phyloP scores from a whole-genome alignment of 2,888 invertebrate genomes.

The Clivina fossor region DNA sequence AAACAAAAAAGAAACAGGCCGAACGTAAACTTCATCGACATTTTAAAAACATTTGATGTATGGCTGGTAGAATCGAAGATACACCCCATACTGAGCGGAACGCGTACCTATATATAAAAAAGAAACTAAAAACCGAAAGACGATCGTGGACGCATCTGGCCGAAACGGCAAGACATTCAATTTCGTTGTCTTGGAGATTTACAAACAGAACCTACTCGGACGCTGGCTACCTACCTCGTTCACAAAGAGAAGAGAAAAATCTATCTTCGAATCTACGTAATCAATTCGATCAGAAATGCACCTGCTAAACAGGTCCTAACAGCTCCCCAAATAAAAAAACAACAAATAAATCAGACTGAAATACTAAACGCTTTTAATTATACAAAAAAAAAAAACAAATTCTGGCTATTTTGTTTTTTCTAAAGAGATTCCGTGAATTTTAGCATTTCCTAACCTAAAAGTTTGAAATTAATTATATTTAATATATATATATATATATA shows the following conservation, averaged over 20 bases:
- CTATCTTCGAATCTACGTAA: slow-evolving; percentile 25
- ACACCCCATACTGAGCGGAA: slow-evolving; percentile 18
- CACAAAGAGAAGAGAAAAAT: slow-evolving; percentile 5
- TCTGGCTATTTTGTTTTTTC: slow-evolving; percentile 5
- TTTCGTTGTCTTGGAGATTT: slow-evolving; percentile 31
- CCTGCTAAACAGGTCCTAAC: slow-evolving; percentile 27
- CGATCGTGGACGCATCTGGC: slow-evolving; percentile 16
- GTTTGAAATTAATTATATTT: too few species aligned
- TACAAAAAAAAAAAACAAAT: slow-evolving; percentile 28
- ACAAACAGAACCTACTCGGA: slow-evolving; percentile 20
- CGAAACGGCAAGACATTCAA: slow-evolving; percentile 26
- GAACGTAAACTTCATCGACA: slow-evolving; percentile 26
- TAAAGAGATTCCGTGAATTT: too few species aligned
- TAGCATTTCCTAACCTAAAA: too few species aligned
- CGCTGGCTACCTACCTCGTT: slow-evolving; percentile 19
- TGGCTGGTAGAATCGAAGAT: slow-evolving; percentile 12
- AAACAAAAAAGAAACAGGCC: too few species aligned
- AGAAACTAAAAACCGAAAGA: slow-evolving; percentile 20
- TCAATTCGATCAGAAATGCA: slow-evolving; percentile 30
- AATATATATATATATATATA: too few species aligned
- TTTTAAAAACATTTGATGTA: slow-evolving; percentile 29
- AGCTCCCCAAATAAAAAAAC: slow-evolving; percentile 4
- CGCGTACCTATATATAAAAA: too few species aligned
- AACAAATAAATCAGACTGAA: slow-evolving; percentile 4
- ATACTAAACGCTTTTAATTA: slow-evolving; percentile 28